A percentile compares a stretch with the other conserved stretches of the same genome.
Evolutionary conservation across 2,113 vertebrate species (phyloP).

Genomic region (Brachyhypopomus occidentalis): DNA sequence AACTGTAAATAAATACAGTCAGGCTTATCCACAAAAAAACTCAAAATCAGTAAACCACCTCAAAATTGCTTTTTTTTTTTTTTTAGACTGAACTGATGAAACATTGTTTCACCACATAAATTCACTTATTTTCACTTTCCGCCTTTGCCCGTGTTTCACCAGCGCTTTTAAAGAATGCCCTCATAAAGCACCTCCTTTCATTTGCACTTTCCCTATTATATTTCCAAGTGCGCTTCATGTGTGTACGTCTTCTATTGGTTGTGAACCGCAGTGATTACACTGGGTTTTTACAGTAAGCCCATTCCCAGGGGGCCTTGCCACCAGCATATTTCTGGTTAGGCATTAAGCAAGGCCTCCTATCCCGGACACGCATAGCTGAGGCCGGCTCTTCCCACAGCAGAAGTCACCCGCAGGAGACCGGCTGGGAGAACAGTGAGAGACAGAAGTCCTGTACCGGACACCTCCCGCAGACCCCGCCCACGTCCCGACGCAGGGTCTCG

Average conservation of each 20-base stretch:
- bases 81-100: too few relatives aligned
- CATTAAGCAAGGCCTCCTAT: not conserved
- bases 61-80: not conserved
- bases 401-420: too few relatives aligned
- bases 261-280: not conserved
- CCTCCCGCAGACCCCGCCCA: constrained; percentile 12
- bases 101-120: too few relatives aligned
- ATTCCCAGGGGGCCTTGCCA: constrained; percentile 2
- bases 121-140: too few relatives aligned
- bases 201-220: not conserved
- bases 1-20: too few relatives aligned
- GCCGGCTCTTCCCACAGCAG: not conserved
- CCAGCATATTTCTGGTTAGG: constrained; percentile 11
- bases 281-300: constrained; percentile 20
- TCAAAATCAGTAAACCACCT: too few relatives aligned
- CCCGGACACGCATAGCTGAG: not conserved
- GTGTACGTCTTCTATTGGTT: not conserved
- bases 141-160: too few relatives aligned
- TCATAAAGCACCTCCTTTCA: not conserved
- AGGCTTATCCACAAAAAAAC: not conserved
- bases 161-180: too few relatives aligned
- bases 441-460: constrained; percentile 11
- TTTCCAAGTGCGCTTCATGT: not conserved
- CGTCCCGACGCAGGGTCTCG: constrained; percentile 45
- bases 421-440: not conserved